phyloP scores from a whole-genome alignment of 2,888 invertebrate genomes.

The Prenolepis imparis region DNA sequence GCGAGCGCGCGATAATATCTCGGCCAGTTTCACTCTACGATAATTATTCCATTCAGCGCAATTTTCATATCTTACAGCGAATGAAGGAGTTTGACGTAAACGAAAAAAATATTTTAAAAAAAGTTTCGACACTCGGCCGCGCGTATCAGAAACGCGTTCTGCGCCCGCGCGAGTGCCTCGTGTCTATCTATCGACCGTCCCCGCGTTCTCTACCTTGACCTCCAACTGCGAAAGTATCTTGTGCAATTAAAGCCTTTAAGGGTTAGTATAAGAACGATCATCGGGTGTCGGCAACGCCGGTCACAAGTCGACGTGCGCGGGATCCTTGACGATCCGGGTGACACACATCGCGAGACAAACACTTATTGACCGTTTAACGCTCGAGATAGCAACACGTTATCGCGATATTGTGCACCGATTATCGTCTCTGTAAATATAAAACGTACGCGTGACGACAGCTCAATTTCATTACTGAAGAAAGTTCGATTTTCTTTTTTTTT shows the following conservation, averaged over 20 bases:
- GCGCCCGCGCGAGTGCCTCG: constrained; percentile 65
- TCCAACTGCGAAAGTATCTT: constrained; percentile 65
- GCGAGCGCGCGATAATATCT: constrained; percentile 15
- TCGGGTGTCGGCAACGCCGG: constrained; percentile 40
- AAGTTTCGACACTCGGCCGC: not conserved
- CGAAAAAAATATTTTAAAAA: not conserved
- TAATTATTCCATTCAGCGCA: not conserved
- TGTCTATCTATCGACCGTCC: constrained; percentile 69
- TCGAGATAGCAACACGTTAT: constrained; percentile 40
- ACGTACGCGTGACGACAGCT: not conserved
- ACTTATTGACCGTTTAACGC: constrained; percentile 24
- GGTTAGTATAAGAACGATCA: constrained; percentile 36
- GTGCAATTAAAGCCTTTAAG: constrained; percentile 70
- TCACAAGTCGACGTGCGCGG: constrained; percentile 8
- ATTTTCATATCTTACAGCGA: too few species aligned
- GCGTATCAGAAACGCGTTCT: constrained; percentile 23
- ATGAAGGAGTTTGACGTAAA: not conserved
- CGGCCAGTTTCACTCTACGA: not conserved
- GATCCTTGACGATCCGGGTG: not conserved
- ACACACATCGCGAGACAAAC: constrained; percentile 13
- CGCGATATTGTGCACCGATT: constrained; percentile 2
- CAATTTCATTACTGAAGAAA: not conserved
- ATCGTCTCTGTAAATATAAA: constrained; percentile 6
- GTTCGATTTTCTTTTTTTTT: not conserved
- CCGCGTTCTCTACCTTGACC: constrained; percentile 72